A percentile compares a stretch with the other conserved stretches of the same genome.
These are phyloP conservation scores for Arothron firmamentum DNA, from an alignment of 2,113 vertebrate genomes.

Conservation along the genomic window DNA sequence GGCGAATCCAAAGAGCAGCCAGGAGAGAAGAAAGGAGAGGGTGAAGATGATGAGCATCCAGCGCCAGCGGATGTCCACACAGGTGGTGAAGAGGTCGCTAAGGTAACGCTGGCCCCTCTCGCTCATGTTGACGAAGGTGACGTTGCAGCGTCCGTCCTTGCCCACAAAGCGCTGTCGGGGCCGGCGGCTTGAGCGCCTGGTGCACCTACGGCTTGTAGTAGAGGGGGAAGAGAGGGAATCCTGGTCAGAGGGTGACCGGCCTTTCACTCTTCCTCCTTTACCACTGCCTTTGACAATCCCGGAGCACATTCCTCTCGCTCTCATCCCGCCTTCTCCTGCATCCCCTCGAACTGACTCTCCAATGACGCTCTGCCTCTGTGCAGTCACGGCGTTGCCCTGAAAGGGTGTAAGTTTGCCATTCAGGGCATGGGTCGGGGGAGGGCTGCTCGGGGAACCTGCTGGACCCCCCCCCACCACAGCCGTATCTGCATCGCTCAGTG, in stretches of 20 bases:
- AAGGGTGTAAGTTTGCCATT: constrained; percentile 67
- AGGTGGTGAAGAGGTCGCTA: constrained; percentile 89
- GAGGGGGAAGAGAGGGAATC: constrained; percentile 56
- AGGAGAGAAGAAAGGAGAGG: constrained; percentile 88
- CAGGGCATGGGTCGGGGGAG: constrained; percentile 56
- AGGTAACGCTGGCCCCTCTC: constrained; percentile 87
- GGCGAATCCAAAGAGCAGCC: constrained; percentile 86
- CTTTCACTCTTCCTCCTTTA: constrained; percentile 54
- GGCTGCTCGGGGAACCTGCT: constrained; percentile 45
- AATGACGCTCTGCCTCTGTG: constrained; percentile 52
- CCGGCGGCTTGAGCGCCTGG: constrained; percentile 51
- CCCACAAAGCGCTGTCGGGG: constrained; percentile 84
- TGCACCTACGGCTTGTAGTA: constrained; percentile 42
- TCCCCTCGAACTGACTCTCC: constrained; percentile 47
- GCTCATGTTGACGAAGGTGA: constrained; percentile 88
- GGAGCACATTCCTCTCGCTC: constrained; percentile 46
- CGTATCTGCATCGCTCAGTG: constrained; percentile 70
- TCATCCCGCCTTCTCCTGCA: constrained; percentile 54
- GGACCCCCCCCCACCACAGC: constrained; percentile 55
- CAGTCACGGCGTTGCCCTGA: constrained; percentile 61
- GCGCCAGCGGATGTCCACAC: constrained; percentile 90
- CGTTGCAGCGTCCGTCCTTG: constrained; percentile 89
- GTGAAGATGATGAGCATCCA: constrained; percentile 92
- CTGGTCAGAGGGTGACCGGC: constrained; percentile 37
- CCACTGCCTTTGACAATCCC: constrained; percentile 43